Evolutionary conservation across 2,113 vertebrate species (phyloP).

Genomic region (Nesogale talazaci): DNA sequence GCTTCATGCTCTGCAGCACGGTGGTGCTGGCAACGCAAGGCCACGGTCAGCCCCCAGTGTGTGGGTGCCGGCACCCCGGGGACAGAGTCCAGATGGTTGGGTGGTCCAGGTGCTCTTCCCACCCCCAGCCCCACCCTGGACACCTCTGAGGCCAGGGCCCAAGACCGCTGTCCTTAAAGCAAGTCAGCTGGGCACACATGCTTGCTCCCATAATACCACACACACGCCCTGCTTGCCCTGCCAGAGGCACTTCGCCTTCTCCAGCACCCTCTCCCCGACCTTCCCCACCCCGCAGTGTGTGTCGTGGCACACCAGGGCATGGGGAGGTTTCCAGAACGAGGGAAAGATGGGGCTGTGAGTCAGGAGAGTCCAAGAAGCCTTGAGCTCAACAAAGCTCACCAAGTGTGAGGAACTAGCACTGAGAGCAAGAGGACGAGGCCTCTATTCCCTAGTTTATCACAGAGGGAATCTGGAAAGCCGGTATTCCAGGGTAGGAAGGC

Average conservation of each 20-base stretch:
- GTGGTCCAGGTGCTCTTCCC: not conserved
- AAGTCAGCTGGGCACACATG: not conserved
- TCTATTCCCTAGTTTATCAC: too few relatives aligned
- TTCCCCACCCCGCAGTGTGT: not conserved
- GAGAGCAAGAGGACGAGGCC: too few relatives aligned
- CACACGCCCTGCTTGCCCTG: not conserved
- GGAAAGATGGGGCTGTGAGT: too few relatives aligned
- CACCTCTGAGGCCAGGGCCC: not conserved
- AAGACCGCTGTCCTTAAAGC: not conserved
- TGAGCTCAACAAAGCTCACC: not conserved
- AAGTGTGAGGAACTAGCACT: too few relatives aligned
- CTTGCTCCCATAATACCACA: not conserved
- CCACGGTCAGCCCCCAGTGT: not conserved
- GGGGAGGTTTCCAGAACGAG: not conserved
- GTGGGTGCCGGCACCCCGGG: too few relatives aligned
- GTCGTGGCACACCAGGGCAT: not conserved
- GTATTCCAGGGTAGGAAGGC: too few relatives aligned
- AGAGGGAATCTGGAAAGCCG: too few relatives aligned
- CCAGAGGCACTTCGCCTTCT: slow-evolving; percentile 12
- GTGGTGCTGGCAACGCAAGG: slow-evolving; percentile 90
- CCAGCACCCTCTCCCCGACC: too few relatives aligned
- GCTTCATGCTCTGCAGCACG: slow-evolving; percentile 98
- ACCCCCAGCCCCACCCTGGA: fast-evolving
- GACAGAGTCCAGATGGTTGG: not conserved
- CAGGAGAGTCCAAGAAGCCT: not conserved